These are phyloP conservation scores for Argynnis bischoffii DNA, from an alignment of 2,888 invertebrate species.

Conservation along the genomic window DNA sequence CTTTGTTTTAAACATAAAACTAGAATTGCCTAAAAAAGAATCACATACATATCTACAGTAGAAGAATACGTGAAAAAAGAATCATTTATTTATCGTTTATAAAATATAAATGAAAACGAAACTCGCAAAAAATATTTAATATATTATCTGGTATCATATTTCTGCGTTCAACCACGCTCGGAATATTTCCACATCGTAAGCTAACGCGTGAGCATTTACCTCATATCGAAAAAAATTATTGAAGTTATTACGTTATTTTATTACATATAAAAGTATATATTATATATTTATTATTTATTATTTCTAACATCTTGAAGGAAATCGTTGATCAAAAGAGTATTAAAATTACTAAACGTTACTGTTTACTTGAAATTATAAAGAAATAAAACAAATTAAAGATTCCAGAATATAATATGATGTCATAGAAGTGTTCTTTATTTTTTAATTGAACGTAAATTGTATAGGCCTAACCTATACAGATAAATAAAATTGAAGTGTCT, in stretches of 20 bases:
- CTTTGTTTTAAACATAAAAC: too few species aligned
- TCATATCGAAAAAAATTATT: conserved; percentile 1
- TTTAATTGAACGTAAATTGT: too few species aligned
- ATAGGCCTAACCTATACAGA: too few species aligned
- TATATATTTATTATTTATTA: too few species aligned
- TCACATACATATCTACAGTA: too few species aligned
- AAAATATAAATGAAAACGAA: conserved; percentile 9
- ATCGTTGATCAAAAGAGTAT: conserved; percentile 8
- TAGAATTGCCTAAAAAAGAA: too few species aligned
- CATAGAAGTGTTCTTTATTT: not conserved
- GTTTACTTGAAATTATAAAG: not conserved
- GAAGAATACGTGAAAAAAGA: too few species aligned
- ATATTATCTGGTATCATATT: not conserved
- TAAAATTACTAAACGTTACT: not conserved
- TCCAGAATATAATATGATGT: not conserved
- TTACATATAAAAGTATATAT: too few species aligned
- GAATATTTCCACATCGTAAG: conserved; percentile 6
- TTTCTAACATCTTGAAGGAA: not conserved
- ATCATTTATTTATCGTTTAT: too few species aligned
- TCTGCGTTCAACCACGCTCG: not conserved
- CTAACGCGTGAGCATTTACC: conserved; percentile 4
- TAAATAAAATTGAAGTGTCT: too few species aligned
- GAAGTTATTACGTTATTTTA: too few species aligned
- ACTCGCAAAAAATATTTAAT: not conserved
- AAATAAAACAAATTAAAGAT: not conserved